These are phyloP conservation scores for Peromyscus polionotus DNA, from an alignment of 2,113 vertebrate genomes.

Conservation along the genomic window DNA sequence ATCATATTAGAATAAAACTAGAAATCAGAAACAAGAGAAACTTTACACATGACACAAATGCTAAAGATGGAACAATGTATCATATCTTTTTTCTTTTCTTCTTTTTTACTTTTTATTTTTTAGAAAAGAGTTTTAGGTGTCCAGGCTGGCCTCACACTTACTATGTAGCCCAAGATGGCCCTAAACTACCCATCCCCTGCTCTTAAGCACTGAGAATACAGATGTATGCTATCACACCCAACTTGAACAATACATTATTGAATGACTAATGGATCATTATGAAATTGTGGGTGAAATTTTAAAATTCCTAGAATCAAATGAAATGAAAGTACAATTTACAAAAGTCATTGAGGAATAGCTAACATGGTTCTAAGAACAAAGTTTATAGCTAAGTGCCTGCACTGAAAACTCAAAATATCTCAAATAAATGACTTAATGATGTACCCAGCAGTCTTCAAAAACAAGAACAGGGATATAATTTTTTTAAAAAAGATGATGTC, in stretches of 20 bases:
- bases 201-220: not conserved
- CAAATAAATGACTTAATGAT: not conserved
- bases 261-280: not conserved
- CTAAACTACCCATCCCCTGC: not conserved
- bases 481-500: slow-evolving; percentile 33
- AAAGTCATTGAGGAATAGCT: not conserved
- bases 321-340: not conserved
- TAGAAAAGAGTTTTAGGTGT: not conserved
- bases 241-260: not conserved
- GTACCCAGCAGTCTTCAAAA: not conserved
- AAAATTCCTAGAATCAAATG: not conserved
- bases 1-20: not conserved
- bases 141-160: not conserved
- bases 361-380: not conserved
- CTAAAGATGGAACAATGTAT: not conserved
- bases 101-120: not conserved
- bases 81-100: not conserved
- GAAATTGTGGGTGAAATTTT: not conserved
- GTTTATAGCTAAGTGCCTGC: not conserved
- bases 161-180: too few species aligned
- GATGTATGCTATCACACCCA: not conserved
- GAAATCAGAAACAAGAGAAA: not conserved
- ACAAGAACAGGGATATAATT: not conserved
- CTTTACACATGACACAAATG: not conserved
- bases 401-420: not conserved